A percentile compares a stretch with the other conserved stretches of the same genome.
phyloP scores from a whole-genome alignment of 2,797 vertebrate genomes.

The Muraenolepis orangiensis region DNA sequence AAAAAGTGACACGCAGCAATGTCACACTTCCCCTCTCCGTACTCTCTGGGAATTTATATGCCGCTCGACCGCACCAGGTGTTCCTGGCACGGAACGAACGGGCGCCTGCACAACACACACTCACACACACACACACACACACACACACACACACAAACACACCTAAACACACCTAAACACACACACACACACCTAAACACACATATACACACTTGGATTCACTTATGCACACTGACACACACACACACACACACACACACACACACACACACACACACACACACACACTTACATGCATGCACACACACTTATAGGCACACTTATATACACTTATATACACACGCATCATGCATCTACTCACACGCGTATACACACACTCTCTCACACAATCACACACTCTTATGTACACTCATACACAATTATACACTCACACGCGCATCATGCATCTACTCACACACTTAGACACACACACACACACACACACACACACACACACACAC shows the following conservation, averaged over 20 bases:
- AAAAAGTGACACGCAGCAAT: slow-evolving; percentile 73
- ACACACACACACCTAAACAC: background rate
- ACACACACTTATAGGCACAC: background rate
- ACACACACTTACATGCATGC: no score
- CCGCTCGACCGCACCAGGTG: slow-evolving; percentile 59
- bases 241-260: background rate
- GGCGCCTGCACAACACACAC: no score
- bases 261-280: no score
- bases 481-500: background rate
- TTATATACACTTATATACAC: background rate
- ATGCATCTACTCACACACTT: background rate
- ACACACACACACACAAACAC: background rate
- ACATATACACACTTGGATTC: background rate
- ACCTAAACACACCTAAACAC: no score
- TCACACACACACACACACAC: background rate
- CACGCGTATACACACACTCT: background rate
- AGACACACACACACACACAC: background rate
- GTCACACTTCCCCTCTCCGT: slow-evolving; percentile 73
- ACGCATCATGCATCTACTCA: background rate
- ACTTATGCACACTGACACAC: background rate
- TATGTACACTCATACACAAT: no score
- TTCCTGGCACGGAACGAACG: slow-evolving; percentile 32
- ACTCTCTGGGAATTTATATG: slow-evolving; percentile 68
- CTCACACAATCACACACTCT: background rate
- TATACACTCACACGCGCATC: background rate